These are phyloP conservation scores for Sesia apiformis DNA, from an alignment of 2,888 invertebrate genomes.

Conservation along the genomic window DNA sequence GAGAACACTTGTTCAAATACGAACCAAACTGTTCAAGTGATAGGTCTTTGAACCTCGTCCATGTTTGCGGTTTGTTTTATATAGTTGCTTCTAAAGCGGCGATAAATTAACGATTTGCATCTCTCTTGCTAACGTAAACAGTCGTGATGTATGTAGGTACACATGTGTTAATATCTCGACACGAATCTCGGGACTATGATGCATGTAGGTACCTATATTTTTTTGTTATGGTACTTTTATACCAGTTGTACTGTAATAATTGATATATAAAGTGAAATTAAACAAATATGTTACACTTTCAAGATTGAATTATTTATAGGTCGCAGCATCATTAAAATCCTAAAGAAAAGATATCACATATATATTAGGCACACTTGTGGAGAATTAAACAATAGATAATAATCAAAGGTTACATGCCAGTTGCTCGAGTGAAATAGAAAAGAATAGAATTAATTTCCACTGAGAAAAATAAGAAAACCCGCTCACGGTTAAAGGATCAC, in stretches of 20 bases:
- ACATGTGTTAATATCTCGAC: constrained; percentile 43
- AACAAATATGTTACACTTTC: no score
- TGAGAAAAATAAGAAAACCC: no score
- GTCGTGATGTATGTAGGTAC: constrained; percentile 43
- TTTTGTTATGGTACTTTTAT: neutral
- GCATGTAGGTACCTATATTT: neutral
- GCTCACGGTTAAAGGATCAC: no score
- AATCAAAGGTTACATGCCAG: no score
- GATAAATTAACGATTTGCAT: constrained; percentile 71
- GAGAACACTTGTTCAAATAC: constrained; percentile 61
- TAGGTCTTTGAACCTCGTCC: constrained; percentile 65
- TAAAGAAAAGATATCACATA: no score
- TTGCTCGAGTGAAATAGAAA: no score
- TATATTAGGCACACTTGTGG: no score
- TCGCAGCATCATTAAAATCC: no score
- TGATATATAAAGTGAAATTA: no score
- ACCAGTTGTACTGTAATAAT: neutral
- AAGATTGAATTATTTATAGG: no score
- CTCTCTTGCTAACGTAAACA: constrained; percentile 55
- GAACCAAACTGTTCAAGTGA: constrained; percentile 40
- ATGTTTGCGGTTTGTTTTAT: constrained; percentile 67
- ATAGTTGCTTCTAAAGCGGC: constrained; percentile 62
- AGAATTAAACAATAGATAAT: no score
- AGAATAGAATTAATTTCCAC: no score
- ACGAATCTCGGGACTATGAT: constrained; percentile 19